Percentiles rank a stretch among this genome's conserved stretches.
Evolutionary conservation across 1,140 invertebrate genomes (phyloP).

Genomic region (Lamellibrachia luymesi): DNA sequence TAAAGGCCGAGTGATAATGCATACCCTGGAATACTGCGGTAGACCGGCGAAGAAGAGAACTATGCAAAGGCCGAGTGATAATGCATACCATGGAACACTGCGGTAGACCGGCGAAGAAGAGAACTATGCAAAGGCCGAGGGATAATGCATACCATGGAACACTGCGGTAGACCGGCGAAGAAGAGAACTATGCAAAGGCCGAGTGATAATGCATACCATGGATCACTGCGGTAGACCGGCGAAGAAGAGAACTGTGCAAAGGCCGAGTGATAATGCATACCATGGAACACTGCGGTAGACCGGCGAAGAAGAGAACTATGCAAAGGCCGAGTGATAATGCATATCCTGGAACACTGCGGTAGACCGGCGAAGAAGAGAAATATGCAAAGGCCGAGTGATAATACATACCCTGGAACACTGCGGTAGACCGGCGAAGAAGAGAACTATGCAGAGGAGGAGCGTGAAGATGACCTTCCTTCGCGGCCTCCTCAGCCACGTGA

Average conservation of each 20-base stretch:
- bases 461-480: conserved; percentile 12
- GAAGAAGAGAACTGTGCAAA: too few species aligned
- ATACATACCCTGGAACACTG: conserved; percentile 22
- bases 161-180: neutral
- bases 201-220: neutral
- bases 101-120: too few species aligned
- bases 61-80: neutral
- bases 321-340: neutral
- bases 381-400: neutral
- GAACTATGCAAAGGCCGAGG: too few species aligned
- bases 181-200: too few species aligned
- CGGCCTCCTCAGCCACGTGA: neutral
- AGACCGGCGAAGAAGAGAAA: neutral
- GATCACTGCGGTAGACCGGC: neutral
- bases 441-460: neutral
- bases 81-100: neutral
- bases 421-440: conserved; percentile 24
- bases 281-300: neutral
- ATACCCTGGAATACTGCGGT: neutral
- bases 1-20: neutral
- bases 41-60: neutral
- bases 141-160: neutral
- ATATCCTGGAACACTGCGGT: neutral
- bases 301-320: too few species aligned
- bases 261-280: neutral